A percentile compares a stretch with the other conserved stretches of the same genome.
Evolutionary conservation across 2,113 vertebrate genomes (phyloP).

Genomic region (Microtus pennsylvanicus): DNA sequence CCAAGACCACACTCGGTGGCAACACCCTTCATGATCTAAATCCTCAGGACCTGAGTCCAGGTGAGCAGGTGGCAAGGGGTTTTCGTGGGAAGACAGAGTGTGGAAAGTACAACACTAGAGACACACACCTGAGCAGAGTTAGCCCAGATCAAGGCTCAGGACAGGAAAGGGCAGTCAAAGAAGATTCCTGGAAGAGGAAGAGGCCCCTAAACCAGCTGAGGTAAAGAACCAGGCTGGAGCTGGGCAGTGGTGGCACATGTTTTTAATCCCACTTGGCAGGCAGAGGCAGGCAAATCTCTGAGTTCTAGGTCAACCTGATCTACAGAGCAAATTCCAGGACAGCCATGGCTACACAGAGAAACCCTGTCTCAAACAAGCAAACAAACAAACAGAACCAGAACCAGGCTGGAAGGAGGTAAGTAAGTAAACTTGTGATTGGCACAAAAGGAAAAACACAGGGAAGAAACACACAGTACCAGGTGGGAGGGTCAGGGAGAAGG

Average conservation of each 20-base stretch:
- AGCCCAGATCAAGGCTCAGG: not conserved
- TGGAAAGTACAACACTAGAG: rapidly evolving
- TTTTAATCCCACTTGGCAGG: not conserved
- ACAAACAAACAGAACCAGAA: not conserved
- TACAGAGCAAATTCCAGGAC: not conserved
- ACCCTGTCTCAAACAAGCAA: not conserved
- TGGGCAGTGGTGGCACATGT: not conserved
- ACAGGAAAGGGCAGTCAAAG: not conserved
- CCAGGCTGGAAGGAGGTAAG: not conserved
- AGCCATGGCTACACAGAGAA: not conserved
- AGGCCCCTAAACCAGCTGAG: not conserved
- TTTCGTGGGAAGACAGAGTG: rapidly evolving
- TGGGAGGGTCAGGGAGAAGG: rapidly evolving
- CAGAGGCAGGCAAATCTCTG: not conserved
- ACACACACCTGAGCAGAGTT: not conserved
- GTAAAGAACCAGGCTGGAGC: not conserved
- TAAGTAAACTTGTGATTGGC: rapidly evolving
- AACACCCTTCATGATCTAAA: not conserved
- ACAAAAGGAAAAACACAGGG: rapidly evolving
- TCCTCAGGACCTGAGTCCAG: too few relatives aligned
- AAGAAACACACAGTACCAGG: not conserved
- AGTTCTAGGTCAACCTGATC: not conserved
- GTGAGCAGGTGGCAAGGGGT: rapidly evolving
- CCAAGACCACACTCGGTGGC: not conserved
- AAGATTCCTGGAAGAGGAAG: not conserved